Conservation (phyloP, 2,113 vertebrate genomes). For the Chaetops frenatus region DNA sequence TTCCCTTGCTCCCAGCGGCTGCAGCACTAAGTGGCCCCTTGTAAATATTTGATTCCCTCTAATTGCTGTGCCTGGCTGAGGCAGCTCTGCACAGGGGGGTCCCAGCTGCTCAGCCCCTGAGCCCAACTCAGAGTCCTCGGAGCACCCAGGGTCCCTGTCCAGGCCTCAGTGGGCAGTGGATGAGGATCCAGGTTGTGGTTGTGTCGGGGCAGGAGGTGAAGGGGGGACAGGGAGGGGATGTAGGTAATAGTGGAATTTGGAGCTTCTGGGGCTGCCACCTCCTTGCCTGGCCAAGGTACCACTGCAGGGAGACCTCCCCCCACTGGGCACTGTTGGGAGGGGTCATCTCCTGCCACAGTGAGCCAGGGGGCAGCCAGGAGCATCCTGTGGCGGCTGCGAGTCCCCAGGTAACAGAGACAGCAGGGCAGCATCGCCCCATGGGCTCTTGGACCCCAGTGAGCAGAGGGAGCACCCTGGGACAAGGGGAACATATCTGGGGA, state of each 20-base stretch:
- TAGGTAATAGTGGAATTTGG: background rate
- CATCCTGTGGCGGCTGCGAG: background rate
- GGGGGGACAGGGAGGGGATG: background rate
- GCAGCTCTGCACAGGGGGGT: background rate
- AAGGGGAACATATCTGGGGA: fast-evolving
- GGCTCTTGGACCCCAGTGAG: background rate
- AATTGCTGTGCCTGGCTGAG: background rate
- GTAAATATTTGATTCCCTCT: background rate
- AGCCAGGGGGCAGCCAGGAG: background rate
- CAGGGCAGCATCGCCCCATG: fast-evolving
- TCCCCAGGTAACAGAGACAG: too few relatives aligned
- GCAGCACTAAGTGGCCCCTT: background rate
- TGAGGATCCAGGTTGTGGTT: background rate
- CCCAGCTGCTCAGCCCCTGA: fast-evolving
- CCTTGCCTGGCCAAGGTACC: background rate
- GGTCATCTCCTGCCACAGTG: background rate
- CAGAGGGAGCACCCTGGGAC: background rate
- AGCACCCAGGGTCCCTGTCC: too few relatives aligned
- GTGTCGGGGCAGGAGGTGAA: fast-evolving
- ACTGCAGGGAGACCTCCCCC: fast-evolving
- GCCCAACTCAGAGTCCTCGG: fast-evolving
- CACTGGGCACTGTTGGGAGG: background rate
- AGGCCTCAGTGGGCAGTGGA: fast-evolving
- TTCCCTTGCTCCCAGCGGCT: background rate
- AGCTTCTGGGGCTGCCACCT: background rate